Evolutionary conservation across 2,797 vertebrate species (phyloP).

Genomic region (Lerista edwardsae): DNA sequence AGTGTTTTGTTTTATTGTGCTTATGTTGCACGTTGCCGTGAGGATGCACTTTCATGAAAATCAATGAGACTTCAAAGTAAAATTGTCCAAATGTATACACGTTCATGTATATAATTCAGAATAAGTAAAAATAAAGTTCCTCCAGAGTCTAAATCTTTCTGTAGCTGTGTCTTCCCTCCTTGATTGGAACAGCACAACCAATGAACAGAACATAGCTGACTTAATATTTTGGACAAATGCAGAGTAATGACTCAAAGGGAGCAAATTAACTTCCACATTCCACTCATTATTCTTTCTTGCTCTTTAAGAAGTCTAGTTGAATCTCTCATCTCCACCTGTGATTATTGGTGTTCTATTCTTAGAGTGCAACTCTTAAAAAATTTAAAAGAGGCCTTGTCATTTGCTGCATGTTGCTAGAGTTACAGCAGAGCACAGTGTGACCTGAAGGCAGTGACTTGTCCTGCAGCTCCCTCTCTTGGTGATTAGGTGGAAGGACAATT

Average conservation of each 20-base stretch:
- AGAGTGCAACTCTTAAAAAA: neutral
- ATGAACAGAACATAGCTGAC: neutral
- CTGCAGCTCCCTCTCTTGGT: conserved; percentile 69
- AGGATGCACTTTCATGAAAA: neutral
- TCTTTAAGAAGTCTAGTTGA: neutral
- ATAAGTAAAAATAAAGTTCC: too few species aligned
- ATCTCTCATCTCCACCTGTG: neutral
- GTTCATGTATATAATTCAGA: too few species aligned
- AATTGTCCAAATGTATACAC: too few species aligned
- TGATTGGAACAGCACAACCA: neutral
- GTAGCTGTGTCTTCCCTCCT: neutral
- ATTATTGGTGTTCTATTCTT: fast-evolving
- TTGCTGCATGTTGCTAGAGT: neutral
- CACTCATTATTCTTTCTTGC: fast-evolving
- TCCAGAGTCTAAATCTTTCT: neutral
- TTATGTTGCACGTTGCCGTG: neutral
- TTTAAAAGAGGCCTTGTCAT: neutral
- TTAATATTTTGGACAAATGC: neutral
- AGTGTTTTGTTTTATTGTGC: neutral
- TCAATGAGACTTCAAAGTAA: neutral
- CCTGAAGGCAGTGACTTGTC: conserved; percentile 26
- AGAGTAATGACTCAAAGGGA: neutral
- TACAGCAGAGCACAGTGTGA: too few species aligned
- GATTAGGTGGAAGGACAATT: fast-evolving
- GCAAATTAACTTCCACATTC: neutral